Percentiles rank a stretch among this genome's conserved stretches.
Evolutionary conservation across 2,888 invertebrate species (phyloP).

Genomic region (Ellobium chinense): DNA sequence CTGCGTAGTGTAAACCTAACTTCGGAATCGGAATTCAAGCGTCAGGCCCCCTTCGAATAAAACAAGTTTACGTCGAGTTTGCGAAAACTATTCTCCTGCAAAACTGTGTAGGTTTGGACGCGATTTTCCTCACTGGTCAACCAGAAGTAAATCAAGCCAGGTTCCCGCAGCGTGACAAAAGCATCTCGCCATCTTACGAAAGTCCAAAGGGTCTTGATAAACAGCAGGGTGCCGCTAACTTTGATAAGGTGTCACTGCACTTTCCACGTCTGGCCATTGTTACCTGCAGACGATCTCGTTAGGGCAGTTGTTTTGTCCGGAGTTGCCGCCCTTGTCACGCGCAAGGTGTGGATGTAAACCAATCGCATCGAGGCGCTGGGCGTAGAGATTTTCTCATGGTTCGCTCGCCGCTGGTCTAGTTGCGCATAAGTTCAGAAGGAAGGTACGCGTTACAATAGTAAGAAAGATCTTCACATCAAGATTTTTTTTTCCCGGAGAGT

Average conservation of each 20-base stretch:
- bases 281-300: background rate
- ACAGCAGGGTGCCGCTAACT: background rate
- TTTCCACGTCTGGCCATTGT: background rate
- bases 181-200: background rate
- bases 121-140: background rate
- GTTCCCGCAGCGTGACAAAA: background rate
- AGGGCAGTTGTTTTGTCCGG: background rate
- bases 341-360: background rate
- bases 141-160: background rate
- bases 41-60: too few relatives aligned
- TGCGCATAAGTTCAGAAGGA: too few relatives aligned
- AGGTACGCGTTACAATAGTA: too few relatives aligned
- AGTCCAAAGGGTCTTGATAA: background rate
- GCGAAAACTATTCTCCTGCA: too few relatives aligned
- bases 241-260: background rate
- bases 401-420: too few relatives aligned
- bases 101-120: too few relatives aligned
- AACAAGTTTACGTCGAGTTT: too few relatives aligned
- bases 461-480: too few relatives aligned
- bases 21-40: too few relatives aligned
- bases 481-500: too few relatives aligned
- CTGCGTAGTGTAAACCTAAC: too few relatives aligned
- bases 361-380: background rate
- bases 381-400: too few relatives aligned
- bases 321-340: background rate